Base-by-base conservation (phyloP, 2,113 vertebrate genomes). In the Cephalopholis sonnerati region DNA sequence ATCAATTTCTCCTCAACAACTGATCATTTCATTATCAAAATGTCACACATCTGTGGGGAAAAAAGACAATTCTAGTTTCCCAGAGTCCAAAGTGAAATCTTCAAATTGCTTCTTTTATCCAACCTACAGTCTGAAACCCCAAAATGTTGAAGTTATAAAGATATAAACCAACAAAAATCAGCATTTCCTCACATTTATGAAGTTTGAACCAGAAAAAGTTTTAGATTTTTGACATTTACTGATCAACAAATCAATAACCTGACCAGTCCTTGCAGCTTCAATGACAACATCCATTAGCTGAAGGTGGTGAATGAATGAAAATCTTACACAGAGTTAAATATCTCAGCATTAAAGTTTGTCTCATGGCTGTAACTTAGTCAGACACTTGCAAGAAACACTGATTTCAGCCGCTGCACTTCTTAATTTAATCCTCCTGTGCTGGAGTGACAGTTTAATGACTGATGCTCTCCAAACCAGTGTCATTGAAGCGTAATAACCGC, bases 361-460 rank as follows among this genome's bases (percentile, higher is more conserved):
- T 44, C 41, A 11, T 44, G 41, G 41, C 41, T 44, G 9, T 44
- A 44, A 48, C 4, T 8, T 11, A 44, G 41, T 9, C 2, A 12
- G 41, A 44, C 8, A 2, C 8, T 12, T 36, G 36, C 36, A 36
- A 36, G 36, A 44, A 41, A 5, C 12, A n/a, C 64, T 27, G 15
- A 48, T 25, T 55, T 29, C 0, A n/a, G 25, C 22, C 39, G 25
- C 57, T 27, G 20, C 20, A 58, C 64, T 78, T 22, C n/a, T 76
- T 61, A 24, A 59, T 72, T 22, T 13, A 24, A 55, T 7, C 13
- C 10, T 7, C 24, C 41, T 22, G 20, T 32, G 11, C 7, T 2
- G 27, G n/a, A 53, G 32, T 58, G 82, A 67, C 80, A 83, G 73
- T 13, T 90, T 64, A 48, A 76, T 69, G 79, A 61, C 70, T 15